Conservation (phyloP, 2,888 invertebrate genomes). For the Biston betularia region DNA sequence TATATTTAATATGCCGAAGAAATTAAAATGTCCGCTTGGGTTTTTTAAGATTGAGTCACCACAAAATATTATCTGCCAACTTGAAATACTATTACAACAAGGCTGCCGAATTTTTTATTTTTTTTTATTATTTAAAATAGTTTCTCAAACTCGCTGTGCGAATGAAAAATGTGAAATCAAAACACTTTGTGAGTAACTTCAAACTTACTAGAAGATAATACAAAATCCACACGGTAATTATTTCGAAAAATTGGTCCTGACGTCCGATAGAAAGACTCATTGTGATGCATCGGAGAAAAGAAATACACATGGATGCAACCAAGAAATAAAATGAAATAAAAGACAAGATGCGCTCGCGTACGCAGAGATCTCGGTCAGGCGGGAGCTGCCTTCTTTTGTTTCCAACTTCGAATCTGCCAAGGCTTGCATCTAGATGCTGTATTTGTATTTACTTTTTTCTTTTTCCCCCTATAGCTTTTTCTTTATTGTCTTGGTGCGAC, state of each 20-base stretch:
- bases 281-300: constrained; percentile 83
- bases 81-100: too few species aligned
- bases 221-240: constrained; percentile 54
- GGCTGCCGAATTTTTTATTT: too few species aligned
- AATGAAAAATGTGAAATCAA: background rate
- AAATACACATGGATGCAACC: constrained; percentile 78
- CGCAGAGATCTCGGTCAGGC: constrained; percentile 85
- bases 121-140: too few species aligned
- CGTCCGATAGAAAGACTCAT: constrained; percentile 79
- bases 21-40: background rate
- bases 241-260: constrained; percentile 77
- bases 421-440: constrained; percentile 85
- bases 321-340: constrained; percentile 69
- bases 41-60: background rate
- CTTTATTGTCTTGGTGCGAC: constrained; percentile 83
- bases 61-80: too few species aligned
- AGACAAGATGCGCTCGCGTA: constrained; percentile 80
- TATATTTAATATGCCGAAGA: background rate
- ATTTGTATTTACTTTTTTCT: constrained; percentile 71
- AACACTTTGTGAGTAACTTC: too few species aligned
- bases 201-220: too few species aligned
- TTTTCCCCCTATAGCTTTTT: constrained; percentile 77
- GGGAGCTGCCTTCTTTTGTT: constrained; percentile 84
- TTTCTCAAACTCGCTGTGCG: too few species aligned
- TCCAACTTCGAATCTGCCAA: constrained; percentile 84